Base-by-base conservation (phyloP, 2,113 vertebrate species). In the Ictalurus furcatus region DNA sequence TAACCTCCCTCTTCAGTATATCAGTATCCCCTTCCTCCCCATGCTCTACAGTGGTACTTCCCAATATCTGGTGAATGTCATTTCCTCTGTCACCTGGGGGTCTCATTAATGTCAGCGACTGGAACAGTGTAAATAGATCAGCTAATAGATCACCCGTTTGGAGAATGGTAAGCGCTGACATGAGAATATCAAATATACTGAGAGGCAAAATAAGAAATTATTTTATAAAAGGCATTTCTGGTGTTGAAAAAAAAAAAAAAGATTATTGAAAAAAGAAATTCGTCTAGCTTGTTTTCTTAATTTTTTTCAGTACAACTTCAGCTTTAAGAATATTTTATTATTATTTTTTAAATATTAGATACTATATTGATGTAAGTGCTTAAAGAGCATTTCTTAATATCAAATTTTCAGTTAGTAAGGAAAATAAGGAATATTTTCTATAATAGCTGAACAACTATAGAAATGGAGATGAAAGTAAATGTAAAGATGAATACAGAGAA, bases 91-190 rank as follows among this genome's bases (percentile, higher is more conserved):
- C 87, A 88, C 87, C 85, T 87, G 54, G 81, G 84, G 71, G 85
- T 67, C 87, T 90, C 81, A 90, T 88, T 87, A 90, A 85, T 88
- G 84, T 74, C 84, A 87, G 84, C 25, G 63, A 44, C 21, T 90
- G 89, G 54, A 88, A 83, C 34, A 84, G 30, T 76, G 71, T 84
- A 58, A 88, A 88, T 87, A 85, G 71, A 34, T 19, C 40, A 86
- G 63, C 90, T 88, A 87, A 85, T 71, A 85, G 85, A 86, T 90
- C 28, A 84, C 67, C 76, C 69, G 37, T 84, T 63, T 81, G n/a
- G 30, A 69, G 54, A 78, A 52, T 54, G 44, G 76, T 28, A 34
- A 69, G 48, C 8, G 30, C 61, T 82, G 48, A 52, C n/a, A 44
- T 37, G 37, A 6, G 44, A 28, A 17, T 25, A 52, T 37, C 25